phyloP scores from a whole-genome alignment of 2,113 vertebrate genomes.

The Xenopus laevis region DNA sequence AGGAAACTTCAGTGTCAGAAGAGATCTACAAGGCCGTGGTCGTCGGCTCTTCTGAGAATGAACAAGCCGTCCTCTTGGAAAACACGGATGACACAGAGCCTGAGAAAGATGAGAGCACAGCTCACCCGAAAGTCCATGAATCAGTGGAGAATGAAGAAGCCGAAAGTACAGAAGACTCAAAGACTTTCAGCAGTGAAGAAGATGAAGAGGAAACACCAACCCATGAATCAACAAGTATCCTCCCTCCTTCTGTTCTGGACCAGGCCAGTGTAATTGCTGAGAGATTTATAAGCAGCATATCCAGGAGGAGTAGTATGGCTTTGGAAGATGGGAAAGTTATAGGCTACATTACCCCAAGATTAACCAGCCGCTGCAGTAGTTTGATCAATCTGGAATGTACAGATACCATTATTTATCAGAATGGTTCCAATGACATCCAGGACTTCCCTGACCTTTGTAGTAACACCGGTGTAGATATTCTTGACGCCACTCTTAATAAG shows the following conservation, averaged over 20 bases:
- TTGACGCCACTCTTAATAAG: conserved; percentile 30
- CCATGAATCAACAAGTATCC: conserved; percentile 60
- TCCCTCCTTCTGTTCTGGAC: conserved; percentile 78
- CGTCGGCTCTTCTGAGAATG: conserved; percentile 38
- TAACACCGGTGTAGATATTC: fast-evolving
- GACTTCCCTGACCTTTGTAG: background rate
- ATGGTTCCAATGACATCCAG: conserved; percentile 45
- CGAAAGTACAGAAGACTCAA: conserved; percentile 63
- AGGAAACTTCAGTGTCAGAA: conserved; percentile 7
- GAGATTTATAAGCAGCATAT: conserved; percentile 66
- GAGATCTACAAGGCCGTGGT: conserved; percentile 45
- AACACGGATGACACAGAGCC: conserved; percentile 37
- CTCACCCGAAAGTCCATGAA: background rate
- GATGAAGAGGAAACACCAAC: conserved; percentile 65
- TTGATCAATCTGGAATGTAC: conserved; percentile 68
- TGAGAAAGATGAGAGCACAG: conserved; percentile 49
- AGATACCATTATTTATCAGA: conserved; percentile 50
- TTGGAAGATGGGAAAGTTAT: conserved; percentile 68
- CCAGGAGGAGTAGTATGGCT: conserved; percentile 74
- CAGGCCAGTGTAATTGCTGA: conserved; percentile 80
- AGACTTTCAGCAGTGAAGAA: conserved; percentile 73
- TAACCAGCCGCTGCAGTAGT: conserved; percentile 65
- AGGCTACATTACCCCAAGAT: conserved; percentile 58
- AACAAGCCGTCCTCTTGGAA: conserved; percentile 23
- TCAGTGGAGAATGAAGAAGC: conserved; percentile 49